Evolutionary conservation across 1,140 invertebrate species (phyloP).

Genomic region (Psix sp.): DNA sequence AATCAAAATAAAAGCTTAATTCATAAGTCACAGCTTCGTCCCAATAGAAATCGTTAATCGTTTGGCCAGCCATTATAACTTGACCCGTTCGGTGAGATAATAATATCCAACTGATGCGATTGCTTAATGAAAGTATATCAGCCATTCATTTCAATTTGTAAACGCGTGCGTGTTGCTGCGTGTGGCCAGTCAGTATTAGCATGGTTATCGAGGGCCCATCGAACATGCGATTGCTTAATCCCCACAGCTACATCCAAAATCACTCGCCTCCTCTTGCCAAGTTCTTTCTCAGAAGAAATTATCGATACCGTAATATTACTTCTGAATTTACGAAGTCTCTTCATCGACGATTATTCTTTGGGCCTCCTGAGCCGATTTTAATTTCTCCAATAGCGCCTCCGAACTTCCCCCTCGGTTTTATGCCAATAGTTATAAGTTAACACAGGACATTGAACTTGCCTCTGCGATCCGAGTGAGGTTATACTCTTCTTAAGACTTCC

Average conservation of each 20-base stretch:
- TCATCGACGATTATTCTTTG: background rate
- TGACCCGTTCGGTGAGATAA: conserved; percentile 49
- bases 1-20: background rate
- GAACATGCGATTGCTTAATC: conserved; percentile 71
- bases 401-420: too few relatives aligned
- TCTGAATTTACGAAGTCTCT: conserved; percentile 33
- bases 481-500: too few relatives aligned
- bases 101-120: conserved; percentile 46
- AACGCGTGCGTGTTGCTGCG: conserved; percentile 53
- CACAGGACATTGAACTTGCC: too few relatives aligned
- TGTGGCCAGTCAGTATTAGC: conserved; percentile 67
- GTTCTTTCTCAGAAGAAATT: conserved; percentile 48
- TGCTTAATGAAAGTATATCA: conserved; percentile 56
- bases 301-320: conserved; percentile 46
- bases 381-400: too few relatives aligned
- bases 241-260: conserved; percentile 57
- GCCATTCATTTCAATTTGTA: conserved; percentile 58
- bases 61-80: conserved; percentile 35
- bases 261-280: conserved; percentile 62
- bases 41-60: conserved; percentile 42
- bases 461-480: too few relatives aligned
- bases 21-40: conserved; percentile 17
- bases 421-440: too few relatives aligned
- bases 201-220: conserved; percentile 71
- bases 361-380: too few relatives aligned